Evolutionary conservation across 2,113 vertebrate species (phyloP).

Genomic region (Muntiacus reevesi): DNA sequence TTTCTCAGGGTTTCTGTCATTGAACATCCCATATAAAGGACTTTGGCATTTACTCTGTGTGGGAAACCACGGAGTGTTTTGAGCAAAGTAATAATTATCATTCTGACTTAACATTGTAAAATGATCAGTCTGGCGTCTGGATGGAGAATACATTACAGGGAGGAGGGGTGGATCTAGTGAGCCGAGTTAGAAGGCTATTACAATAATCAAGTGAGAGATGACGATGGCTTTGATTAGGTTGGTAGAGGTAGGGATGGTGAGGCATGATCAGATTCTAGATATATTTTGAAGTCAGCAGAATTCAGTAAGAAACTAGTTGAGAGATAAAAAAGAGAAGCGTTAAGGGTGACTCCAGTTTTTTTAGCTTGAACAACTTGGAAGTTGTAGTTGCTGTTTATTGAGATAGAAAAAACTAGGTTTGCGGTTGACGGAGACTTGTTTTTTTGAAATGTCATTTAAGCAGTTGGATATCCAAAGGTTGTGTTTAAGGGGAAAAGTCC

Average conservation of each 20-base stretch:
- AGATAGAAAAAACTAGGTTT: constrained; percentile 30
- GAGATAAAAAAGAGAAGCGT: not conserved
- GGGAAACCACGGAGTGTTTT: not conserved
- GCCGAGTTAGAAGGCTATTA: not conserved
- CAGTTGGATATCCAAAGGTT: not conserved
- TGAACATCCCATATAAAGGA: not conserved
- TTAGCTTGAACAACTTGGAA: not conserved
- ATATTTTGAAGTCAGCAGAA: constrained; percentile 7
- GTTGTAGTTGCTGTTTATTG: constrained; percentile 12
- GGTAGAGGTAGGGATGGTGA: not conserved
- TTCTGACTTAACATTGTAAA: not conserved
- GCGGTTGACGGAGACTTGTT: not conserved
- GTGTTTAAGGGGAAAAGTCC: not conserved
- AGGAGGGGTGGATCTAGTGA: not conserved
- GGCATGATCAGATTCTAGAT: not conserved
- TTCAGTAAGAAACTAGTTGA: not conserved
- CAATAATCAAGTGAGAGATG: not conserved
- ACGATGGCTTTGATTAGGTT: not conserved
- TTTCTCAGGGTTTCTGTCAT: not conserved
- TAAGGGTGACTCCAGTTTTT: not conserved
- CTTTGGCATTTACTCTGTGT: not conserved
- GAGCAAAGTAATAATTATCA: not conserved
- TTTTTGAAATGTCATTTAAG: constrained; percentile 3
- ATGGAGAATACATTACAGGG: not conserved
- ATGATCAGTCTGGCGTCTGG: not conserved